Evolutionary conservation across 2,113 vertebrate species (phyloP), one percentile per base, ranked within the genome.

Genomic region (Aspidoscelis tigris): DNA sequence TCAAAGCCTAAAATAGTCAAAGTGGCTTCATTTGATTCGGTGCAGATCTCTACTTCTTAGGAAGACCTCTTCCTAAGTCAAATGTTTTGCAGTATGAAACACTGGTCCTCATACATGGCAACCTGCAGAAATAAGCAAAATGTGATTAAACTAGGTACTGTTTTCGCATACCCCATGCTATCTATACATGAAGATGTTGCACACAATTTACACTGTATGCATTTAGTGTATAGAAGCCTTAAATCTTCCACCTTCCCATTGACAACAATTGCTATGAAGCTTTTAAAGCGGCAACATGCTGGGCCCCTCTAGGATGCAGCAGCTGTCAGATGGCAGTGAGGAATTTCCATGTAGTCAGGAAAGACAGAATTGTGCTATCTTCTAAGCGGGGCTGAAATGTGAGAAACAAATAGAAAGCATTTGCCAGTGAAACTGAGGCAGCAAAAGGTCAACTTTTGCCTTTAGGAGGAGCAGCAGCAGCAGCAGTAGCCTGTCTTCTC

Each of bases 391-490:
- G 20, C 21, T 75, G 74, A 22, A 78, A 71, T 11, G 53, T 33
- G 66, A 69, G 69, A 43, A 82, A 76, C 39, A 75, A 61, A 14
- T n/a, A 55, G 6, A 55, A 8, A 58, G 9, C 26, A 61, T 82
- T 79, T 74, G 39, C 14, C 50, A 39, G n/a, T 3, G n/a, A 78
- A 78, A 78, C 61, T 7, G 7, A 82, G 44, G 68, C 80, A 75
- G 75, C 64, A 78, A 65, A 82, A 76, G 70, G 58, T 66, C 70
- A 66, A 47, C 7, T 41, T 18, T 69, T 72, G 83, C 83, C 83
- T 72, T 33, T 47, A 72, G 76, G 76, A 71, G 41, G 24, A 78
- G 61, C 24, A 33, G 44, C 4, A 10, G 18, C 39, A 18, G 39
- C 41, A 82, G 26, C 55, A 16, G 61, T 7, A 18, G 65, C 8